Conservation (phyloP, 2,888 invertebrate species). For the Endomychus coccineus region DNA sequence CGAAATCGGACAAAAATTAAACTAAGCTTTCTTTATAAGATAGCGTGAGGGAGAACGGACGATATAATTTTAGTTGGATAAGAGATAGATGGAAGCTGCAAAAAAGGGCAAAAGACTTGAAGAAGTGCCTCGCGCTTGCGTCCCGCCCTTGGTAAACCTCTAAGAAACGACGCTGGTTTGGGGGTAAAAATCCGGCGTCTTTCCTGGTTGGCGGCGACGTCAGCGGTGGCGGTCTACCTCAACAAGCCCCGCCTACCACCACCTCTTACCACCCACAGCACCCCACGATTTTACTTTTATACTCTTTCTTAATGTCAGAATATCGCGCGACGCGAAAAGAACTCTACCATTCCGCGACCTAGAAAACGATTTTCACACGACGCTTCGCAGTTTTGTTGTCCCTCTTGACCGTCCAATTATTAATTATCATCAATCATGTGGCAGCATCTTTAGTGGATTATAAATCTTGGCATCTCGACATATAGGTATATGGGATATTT, state of each 20-base stretch:
- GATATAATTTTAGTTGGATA: too few relatives aligned
- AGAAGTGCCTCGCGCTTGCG: slow-evolving; percentile 41
- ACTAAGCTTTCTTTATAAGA: slow-evolving; percentile 24
- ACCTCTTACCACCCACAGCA: slow-evolving; percentile 34
- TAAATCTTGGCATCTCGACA: too few relatives aligned
- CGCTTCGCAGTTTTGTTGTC: too few relatives aligned
- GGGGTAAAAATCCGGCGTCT: slow-evolving; percentile 48
- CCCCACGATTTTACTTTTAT: slow-evolving; percentile 41
- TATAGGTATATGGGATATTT: too few relatives aligned
- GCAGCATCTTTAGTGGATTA: too few relatives aligned
- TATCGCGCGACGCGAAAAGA: slow-evolving; percentile 36
- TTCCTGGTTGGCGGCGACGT: slow-evolving; percentile 47
- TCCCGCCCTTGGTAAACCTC: slow-evolving; percentile 45
- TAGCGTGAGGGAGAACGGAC: slow-evolving; percentile 26
- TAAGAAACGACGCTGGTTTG: slow-evolving; percentile 48
- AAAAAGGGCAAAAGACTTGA: slow-evolving; percentile 40
- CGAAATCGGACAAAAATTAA: slow-evolving; percentile 18
- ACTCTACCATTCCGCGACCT: background rate
- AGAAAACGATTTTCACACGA: too few relatives aligned
- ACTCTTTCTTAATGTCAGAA: slow-evolving; percentile 45
- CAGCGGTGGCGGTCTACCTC: slow-evolving; percentile 47
- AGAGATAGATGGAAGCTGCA: slow-evolving; percentile 26
- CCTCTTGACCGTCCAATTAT: too few relatives aligned
- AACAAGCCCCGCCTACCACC: slow-evolving; percentile 45
- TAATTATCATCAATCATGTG: too few relatives aligned